phyloP scores from a whole-genome alignment of 2,888 invertebrate species.

The Hedya salicella region DNA sequence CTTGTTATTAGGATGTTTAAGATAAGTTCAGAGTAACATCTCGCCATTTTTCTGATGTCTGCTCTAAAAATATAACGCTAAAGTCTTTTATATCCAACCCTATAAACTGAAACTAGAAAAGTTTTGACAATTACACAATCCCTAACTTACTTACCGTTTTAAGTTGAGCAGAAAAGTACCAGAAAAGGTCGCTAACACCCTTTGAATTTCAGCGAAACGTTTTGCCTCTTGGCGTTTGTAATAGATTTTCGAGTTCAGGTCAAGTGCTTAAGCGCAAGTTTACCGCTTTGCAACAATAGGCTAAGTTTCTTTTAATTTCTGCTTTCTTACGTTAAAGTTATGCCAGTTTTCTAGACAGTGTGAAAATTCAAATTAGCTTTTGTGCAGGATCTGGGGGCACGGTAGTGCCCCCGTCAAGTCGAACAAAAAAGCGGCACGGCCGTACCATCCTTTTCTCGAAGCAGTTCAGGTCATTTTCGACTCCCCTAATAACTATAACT shows the following conservation, averaged over 20 bases:
- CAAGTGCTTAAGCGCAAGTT: conserved; percentile 33
- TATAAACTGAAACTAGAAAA: conserved; percentile 7
- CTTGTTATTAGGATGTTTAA: too few species aligned
- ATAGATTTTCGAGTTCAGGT: conserved; percentile 39
- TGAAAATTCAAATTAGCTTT: conserved; percentile 11
- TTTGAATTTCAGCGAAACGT: conserved; percentile 33
- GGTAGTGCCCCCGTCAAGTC: background rate
- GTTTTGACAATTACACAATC: conserved; percentile 18
- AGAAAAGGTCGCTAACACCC: conserved; percentile 30
- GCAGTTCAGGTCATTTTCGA: too few species aligned
- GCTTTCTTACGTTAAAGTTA: conserved; percentile 2
- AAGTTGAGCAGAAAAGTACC: conserved; percentile 27
- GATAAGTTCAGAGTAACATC: too few species aligned
- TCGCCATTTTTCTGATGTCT: too few species aligned
- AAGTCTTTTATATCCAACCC: background rate
- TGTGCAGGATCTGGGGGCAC: background rate
- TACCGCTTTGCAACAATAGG: conserved; percentile 21
- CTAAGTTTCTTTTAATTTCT: conserved; percentile 24
- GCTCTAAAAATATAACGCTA: too few species aligned
- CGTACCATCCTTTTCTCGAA: too few species aligned
- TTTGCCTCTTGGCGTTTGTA: conserved; percentile 38
- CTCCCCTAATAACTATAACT: too few species aligned
- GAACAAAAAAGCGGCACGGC: too few species aligned
- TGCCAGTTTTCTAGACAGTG: background rate
- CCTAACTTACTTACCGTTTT: conserved; percentile 28